phyloP scores from a whole-genome alignment of 2,113 vertebrate genomes.

The Pterocles orientalis region DNA sequence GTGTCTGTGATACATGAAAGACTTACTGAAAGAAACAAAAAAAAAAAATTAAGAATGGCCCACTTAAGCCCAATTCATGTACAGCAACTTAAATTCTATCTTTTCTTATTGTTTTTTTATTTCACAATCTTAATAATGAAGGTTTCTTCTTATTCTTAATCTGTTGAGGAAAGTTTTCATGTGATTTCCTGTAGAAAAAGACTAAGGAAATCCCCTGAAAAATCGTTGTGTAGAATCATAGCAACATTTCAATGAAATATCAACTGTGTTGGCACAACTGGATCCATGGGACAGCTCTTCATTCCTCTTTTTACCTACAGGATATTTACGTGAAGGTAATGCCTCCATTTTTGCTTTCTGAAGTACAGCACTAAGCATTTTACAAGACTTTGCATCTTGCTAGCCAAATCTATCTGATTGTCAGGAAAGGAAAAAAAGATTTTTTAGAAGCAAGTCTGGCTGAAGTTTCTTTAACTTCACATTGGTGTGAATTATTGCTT shows the following conservation, averaged over 20 bases:
- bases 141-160: background rate
- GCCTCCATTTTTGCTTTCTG: background rate
- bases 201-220: background rate
- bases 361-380: background rate
- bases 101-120: background rate
- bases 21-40: background rate
- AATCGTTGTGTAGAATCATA: background rate
- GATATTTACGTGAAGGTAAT: background rate
- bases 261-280: background rate
- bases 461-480: conserved; percentile 15
- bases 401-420: background rate
- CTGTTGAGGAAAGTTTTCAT: background rate
- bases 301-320: background rate
- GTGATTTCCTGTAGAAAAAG: background rate
- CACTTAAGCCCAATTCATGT: background rate
- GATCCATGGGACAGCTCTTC: background rate
- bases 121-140: background rate
- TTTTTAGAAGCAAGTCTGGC: conserved; percentile 10
- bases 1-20: background rate
- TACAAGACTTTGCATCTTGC: background rate
- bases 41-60: background rate
- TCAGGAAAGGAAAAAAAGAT: background rate
- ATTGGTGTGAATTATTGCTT: conserved; percentile 50
- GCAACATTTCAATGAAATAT: background rate
- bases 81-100: background rate